These are phyloP conservation scores for Anguilla megastoma DNA, from an alignment of 2,797 vertebrate species.

Conservation along the genomic window DNA sequence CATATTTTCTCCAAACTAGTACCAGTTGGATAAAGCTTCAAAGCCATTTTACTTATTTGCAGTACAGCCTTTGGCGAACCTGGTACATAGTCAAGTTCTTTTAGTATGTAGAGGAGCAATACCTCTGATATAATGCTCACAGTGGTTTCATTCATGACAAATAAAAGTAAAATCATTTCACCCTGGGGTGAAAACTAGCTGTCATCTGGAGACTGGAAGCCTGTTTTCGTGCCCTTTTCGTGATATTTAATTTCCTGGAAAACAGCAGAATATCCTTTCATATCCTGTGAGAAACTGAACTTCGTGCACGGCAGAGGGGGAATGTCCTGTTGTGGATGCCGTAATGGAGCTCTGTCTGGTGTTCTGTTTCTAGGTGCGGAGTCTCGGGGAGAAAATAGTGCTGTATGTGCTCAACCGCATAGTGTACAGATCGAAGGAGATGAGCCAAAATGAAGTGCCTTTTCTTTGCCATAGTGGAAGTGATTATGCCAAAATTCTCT, in stretches of 20 bases:
- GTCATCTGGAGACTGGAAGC: neutral
- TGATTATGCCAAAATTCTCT: constrained; percentile 84
- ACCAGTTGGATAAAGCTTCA: neutral
- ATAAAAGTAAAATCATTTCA: constrained; percentile 10
- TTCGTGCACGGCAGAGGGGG: neutral
- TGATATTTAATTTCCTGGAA: constrained; percentile 10
- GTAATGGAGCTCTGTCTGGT: neutral
- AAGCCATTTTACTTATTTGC: neutral
- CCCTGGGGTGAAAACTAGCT: neutral
- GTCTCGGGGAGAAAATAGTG: constrained; percentile 79
- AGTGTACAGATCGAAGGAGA: constrained; percentile 86
- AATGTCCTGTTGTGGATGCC: constrained; percentile 13
- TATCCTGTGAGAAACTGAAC: neutral
- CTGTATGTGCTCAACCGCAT: constrained; percentile 87
- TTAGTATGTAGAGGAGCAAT: constrained; percentile 23
- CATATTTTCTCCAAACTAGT: constrained; percentile 17
- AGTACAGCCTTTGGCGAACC: constrained; percentile 14
- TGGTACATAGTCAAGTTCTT: constrained; percentile 19
- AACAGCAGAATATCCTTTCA: neutral
- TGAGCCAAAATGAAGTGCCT: constrained; percentile 70
- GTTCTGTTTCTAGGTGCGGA: constrained; percentile 64
- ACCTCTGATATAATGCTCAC: neutral
- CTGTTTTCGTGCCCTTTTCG: neutral
- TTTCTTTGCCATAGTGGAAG: constrained; percentile 84
- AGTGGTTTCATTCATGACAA: constrained; percentile 11